phyloP scores from a whole-genome alignment of 2,888 invertebrate genomes.

The Orthosia incerta region DNA sequence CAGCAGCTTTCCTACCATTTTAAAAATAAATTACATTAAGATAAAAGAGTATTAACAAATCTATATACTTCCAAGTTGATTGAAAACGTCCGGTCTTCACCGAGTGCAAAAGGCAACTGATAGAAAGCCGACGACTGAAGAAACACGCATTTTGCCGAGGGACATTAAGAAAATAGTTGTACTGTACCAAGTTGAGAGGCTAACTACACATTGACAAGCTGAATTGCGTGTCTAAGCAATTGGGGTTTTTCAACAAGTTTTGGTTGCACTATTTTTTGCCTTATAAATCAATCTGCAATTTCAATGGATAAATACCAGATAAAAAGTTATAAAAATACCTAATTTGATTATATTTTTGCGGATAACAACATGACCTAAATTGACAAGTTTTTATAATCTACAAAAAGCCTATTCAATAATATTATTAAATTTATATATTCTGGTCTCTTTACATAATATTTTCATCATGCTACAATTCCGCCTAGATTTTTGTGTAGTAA shows the following conservation, averaged over 20 bases:
- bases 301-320: constrained; percentile 3
- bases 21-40: too few species aligned
- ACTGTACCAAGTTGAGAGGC: constrained; percentile 40
- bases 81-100: too few species aligned
- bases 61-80: too few species aligned
- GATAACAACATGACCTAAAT: constrained; percentile 30
- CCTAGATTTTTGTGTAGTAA: constrained; percentile 10
- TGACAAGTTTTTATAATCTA: constrained; percentile 27
- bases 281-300: constrained; percentile 27
- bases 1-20: too few species aligned
- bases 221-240: constrained; percentile 53
- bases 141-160: too few species aligned
- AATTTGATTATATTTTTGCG: constrained; percentile 25
- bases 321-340: constrained; percentile 30
- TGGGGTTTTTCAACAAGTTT: constrained; percentile 37
- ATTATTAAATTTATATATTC: constrained; percentile 16
- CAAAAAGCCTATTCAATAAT: constrained; percentile 16
- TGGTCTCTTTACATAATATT: constrained; percentile 11
- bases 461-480: constrained; percentile 22
- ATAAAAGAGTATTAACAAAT: too few species aligned
- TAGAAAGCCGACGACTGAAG: too few species aligned
- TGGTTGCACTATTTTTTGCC: constrained; percentile 41
- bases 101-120: too few species aligned
- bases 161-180: too few species aligned
- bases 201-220: constrained; percentile 50